phyloP scores from a whole-genome alignment of 1,140 invertebrate species.

The Orussus abietinus region DNA sequence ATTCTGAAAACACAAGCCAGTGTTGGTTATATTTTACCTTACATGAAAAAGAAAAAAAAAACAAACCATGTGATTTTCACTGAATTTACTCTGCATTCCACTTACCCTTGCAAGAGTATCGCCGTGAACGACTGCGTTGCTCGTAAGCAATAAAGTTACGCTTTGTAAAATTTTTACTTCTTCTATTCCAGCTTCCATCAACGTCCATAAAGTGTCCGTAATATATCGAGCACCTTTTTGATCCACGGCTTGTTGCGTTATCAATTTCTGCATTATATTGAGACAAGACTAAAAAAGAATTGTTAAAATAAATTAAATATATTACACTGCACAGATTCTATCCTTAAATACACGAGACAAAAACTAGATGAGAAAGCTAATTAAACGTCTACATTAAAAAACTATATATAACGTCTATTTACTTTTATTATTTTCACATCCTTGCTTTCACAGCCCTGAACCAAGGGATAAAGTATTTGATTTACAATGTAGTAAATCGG shows the following conservation, averaged over 20 bases:
- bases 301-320: slow-evolving; percentile 11
- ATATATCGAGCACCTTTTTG: slow-evolving; percentile 88
- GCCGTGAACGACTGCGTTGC: slow-evolving; percentile 89
- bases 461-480: slow-evolving; percentile 94
- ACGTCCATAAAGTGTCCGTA: slow-evolving; percentile 86
- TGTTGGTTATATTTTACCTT: too few relatives aligned
- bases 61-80: slow-evolving; percentile 1
- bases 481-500: slow-evolving; percentile 83
- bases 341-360: not conserved
- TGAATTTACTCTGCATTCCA: slow-evolving; percentile 2
- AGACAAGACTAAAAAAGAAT: slow-evolving; percentile 73
- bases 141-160: slow-evolving; percentile 89
- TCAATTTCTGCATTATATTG: slow-evolving; percentile 81
- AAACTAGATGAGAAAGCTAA: slow-evolving; percentile 13
- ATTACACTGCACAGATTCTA: too few relatives aligned
- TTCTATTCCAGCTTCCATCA: slow-evolving; percentile 89
- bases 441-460: slow-evolving; percentile 97
- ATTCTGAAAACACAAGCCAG: slow-evolving; percentile 62
- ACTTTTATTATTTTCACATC: slow-evolving; percentile 94
- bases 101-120: slow-evolving; percentile 85
- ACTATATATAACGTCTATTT: slow-evolving; percentile 19
- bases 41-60: slow-evolving; percentile 10
- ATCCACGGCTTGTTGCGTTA: slow-evolving; percentile 79
- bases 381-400: slow-evolving; percentile 1
- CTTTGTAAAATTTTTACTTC: slow-evolving; percentile 97